Evolutionary conservation across 2,113 vertebrate genomes (phyloP), one percentile per base, ranked within the genome.

Genomic region (Lepus americanus): DNA sequence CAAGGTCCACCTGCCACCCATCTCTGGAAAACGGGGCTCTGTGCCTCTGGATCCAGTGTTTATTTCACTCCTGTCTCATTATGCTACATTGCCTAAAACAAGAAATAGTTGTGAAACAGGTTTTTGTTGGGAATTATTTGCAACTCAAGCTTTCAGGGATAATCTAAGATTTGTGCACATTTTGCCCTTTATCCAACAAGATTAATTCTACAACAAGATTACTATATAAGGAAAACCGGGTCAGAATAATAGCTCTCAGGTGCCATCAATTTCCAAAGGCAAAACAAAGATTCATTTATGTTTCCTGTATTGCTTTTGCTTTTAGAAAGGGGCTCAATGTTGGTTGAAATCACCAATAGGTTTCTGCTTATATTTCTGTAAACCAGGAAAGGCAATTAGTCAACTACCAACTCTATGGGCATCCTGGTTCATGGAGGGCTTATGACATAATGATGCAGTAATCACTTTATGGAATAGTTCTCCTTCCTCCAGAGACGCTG

Each of bases 331-430:
- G 9, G 84, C 29, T 90, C 69, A 53, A 22, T 49, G 17, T 11
- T 74, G 16, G 9, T 49, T 89, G 19, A 85, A 93, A 93, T 72
- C 88, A 69, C 33, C 39, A 19, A 88, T 5, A 25, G 31, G 59
- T 92, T 94, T 70, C 39, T 85, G 51, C 6, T 93, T 94, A 55
- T 63, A 92, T 81, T 90, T 93, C 33, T 78, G 17, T 64, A 70
- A 88, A 77, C 12, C 59, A 66, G 20, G 94, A 81, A 81, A 90
- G n/a, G 12, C 49, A 87, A 51, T 51, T 82, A 90, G 77, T 13
- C 31, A 67, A 84, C 70, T 49, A 31, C 31, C 25, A 20, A 59
- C 77, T 88, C 25, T 2, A 9, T 31, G 53, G 31, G 9, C 16
- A 36, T 33, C 63, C 27, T 69, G 14, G 3, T 11, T 90, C 23